Evolutionary conservation across 2,888 invertebrate species (phyloP), one percentile per base, ranked within the genome.

Genomic region (Prosopocoilus inquinatus): DNA sequence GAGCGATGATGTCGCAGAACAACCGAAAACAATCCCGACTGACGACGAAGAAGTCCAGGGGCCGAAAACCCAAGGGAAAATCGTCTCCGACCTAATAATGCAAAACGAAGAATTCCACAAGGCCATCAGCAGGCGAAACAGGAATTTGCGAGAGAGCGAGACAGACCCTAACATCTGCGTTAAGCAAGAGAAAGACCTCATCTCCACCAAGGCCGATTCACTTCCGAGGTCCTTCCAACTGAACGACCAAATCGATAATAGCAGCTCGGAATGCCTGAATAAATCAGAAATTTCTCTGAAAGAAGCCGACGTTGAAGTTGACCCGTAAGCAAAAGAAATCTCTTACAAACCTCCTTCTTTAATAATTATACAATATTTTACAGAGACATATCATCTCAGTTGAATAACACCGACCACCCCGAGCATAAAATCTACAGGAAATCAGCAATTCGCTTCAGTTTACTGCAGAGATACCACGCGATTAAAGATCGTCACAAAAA

Each of bases 61-160:
- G 20, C 34, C 35, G 63, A 72, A 61, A 67, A 86, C 82, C 70
- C 79, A 87, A 65, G 88, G 90, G 75, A 82, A 91, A 75, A 87
- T 94, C 46, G 91, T 94, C 47, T 87, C 91, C 1, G 91, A 91
- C 70, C 79, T 93, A 9, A 77, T 94, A 3, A 86, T 91, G 84
- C 89, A 91, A 71, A 91, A 89, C 69, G 83, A 88, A 64, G 91
- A 91, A 60, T 91, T 92, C 63, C 89, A 91, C 63, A 86, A 89
- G 61, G 80, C 91, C 41, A 78, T 90, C 20, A 89, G 88, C 64
- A 89, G 89, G 66, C 85, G 89, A 59, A 81, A 76, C 74, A 77
- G 78, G 66, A 75, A 52, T 47, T 35, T 70, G 66, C 69, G 67
- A 43, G 68, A 71, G 32, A 73, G 71, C 50, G 75, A 75, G 52